Evolutionary conservation across 2,113 vertebrate genomes (phyloP).

Genomic region (Psittacus erithacus): DNA sequence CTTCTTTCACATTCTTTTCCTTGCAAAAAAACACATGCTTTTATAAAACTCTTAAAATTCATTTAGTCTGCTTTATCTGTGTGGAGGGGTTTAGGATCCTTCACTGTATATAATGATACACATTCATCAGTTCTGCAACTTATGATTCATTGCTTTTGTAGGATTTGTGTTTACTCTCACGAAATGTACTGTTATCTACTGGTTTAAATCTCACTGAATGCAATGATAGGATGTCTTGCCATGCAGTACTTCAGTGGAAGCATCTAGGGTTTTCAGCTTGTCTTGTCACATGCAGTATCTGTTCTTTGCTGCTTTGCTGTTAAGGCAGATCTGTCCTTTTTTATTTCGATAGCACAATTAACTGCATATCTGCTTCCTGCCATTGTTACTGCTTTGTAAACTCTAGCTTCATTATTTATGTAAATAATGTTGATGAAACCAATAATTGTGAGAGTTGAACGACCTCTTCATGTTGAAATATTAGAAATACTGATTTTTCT

Average conservation of each 20-base stretch:
- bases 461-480: not conserved
- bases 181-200: not conserved
- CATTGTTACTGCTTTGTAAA: not conserved
- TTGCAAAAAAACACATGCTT: not conserved
- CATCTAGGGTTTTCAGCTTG: not conserved
- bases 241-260: not conserved
- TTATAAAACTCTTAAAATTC: not conserved
- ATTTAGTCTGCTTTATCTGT: not conserved
- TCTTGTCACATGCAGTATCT: not conserved
- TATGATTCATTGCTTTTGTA: not conserved
- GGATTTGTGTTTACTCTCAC: not conserved
- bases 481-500: not conserved
- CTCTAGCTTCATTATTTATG: not conserved
- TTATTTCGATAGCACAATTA: not conserved
- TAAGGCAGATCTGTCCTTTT: not conserved
- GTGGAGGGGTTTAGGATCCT: not conserved
- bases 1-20: not conserved
- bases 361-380: not conserved
- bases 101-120: rapidly evolving
- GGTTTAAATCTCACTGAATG: not conserved
- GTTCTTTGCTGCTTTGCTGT: not conserved
- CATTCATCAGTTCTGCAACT: not conserved
- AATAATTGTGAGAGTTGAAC: not conserved
- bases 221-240: not conserved
- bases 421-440: not conserved